These are phyloP conservation scores for Galagoides demidoff DNA, from an alignment of 2,797 vertebrate species.

Conservation along the genomic window DNA sequence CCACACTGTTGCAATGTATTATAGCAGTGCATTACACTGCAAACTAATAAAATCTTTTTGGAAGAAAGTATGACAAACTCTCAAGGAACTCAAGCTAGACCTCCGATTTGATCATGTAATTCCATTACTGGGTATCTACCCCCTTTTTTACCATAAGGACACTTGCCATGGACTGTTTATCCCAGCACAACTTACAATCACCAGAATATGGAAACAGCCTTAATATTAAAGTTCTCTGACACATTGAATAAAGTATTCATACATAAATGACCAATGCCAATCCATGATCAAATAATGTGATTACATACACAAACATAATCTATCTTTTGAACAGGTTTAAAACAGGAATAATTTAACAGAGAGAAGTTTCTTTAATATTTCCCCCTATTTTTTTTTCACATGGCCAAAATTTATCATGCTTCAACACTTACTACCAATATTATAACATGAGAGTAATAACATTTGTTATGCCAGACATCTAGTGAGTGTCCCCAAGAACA, in stretches of 20 bases:
- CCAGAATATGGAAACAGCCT: background rate
- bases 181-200: too few relatives aligned
- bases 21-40: too few relatives aligned
- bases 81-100: too few relatives aligned
- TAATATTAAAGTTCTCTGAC: background rate
- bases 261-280: background rate
- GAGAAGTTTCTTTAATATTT: background rate
- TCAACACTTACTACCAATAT: background rate
- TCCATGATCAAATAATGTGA: background rate
- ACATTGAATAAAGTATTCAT: background rate
- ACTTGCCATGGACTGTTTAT: too few relatives aligned
- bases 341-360: background rate
- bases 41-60: too few relatives aligned
- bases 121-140: too few relatives aligned
- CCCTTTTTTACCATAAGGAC: too few relatives aligned
- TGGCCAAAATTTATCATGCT: background rate
- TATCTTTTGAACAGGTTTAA: background rate
- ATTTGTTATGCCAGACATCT: background rate
- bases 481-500: background rate
- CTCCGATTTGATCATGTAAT: too few relatives aligned
- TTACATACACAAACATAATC: background rate
- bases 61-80: too few relatives aligned
- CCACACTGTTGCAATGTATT: too few relatives aligned
- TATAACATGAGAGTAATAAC: background rate
- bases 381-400: background rate